Percentiles rank a stretch among this genome's conserved stretches.
These are phyloP conservation scores for Chaetophractus vellerosus DNA, from an alignment of 2,797 vertebrate genomes.

Conservation along the genomic window DNA sequence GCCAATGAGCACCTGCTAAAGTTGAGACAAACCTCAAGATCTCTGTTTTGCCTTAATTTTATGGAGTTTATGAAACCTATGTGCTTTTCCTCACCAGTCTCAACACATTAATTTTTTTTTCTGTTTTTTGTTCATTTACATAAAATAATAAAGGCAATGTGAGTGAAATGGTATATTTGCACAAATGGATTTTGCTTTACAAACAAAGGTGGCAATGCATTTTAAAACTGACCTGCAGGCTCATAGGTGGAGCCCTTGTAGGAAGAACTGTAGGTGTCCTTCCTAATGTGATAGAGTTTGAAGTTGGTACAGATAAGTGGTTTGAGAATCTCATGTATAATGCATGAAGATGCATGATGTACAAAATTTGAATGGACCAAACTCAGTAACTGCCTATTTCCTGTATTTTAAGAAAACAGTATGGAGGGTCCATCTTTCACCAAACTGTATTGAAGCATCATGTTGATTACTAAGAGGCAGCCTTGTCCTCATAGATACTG, in stretches of 20 bases:
- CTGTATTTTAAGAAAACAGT: slow-evolving; percentile 44
- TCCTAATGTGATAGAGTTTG: neutral
- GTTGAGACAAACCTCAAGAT: slow-evolving; percentile 11
- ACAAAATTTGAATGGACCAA: slow-evolving; percentile 28
- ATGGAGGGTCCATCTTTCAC: neutral
- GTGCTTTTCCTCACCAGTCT: neutral
- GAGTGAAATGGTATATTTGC: slow-evolving; percentile 37
- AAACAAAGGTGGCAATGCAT: neutral
- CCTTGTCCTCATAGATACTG: neutral
- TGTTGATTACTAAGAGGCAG: neutral
- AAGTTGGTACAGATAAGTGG: neutral
- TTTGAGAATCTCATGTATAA: neutral
- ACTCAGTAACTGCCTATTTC: neutral
- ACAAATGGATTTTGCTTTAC: slow-evolving; percentile 8
- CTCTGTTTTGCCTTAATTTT: slow-evolving; percentile 43
- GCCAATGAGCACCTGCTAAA: neutral
- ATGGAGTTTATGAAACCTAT: neutral
- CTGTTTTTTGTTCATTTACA: neutral
- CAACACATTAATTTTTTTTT: neutral
- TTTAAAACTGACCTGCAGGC: neutral
- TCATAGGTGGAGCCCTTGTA: neutral
- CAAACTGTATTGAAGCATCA: neutral
- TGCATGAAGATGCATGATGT: too few relatives aligned
- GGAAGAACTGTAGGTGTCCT: neutral
- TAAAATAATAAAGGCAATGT: slow-evolving; percentile 55